Evolutionary conservation across 2,797 vertebrate genomes (phyloP), one percentile per base, ranked within the genome.

Genomic region (Enteromius fasciolatus): DNA sequence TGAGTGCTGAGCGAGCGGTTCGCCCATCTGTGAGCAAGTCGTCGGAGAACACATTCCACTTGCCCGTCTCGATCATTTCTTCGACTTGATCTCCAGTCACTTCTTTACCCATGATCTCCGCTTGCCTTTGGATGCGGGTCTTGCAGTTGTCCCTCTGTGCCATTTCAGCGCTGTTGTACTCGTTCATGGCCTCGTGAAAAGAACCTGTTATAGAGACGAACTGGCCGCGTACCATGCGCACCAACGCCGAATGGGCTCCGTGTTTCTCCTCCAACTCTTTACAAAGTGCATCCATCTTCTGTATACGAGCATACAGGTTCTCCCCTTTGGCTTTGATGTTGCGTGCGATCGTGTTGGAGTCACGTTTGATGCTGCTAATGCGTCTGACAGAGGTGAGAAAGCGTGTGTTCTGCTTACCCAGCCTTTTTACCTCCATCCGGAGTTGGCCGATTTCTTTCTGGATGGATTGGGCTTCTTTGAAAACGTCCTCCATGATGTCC

Each of bases 351-450:
- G 95, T 94, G 44, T 95, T 99, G 50, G 97, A 94, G 90, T 99
- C 97, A 6, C 98, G 94, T 82, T 98, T 99, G 92, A 99, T 99
- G 95, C 97, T 99, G 92, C 98, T 99, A 31, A 99, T 90, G 46
- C 98, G 96, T 83, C 98, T 92, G 92, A 99, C 96, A 0, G 98
- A 99, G 10, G 97, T 99, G 84, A 99, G 96, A 91, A 99, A 98
- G 82, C 98, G 95, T 1, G 79, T 92, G 86, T 97, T 99, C 91
- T 99, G 97, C 90, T 98, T 99, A 20, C 95, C 93, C 18, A 99
- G 93, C 0, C 95, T 94, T 89, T 91, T 96, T 84, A 99, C 95
- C 6, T 99, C 97, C 1, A 93, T 80, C 70, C 90, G 93, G 39
- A 99, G 90, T 72, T 93, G 89, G 44, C 90, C 84, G n/a, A 96